These are phyloP conservation scores for Aramus guarauna DNA, from an alignment of 2,113 vertebrate species.

Conservation along the genomic window DNA sequence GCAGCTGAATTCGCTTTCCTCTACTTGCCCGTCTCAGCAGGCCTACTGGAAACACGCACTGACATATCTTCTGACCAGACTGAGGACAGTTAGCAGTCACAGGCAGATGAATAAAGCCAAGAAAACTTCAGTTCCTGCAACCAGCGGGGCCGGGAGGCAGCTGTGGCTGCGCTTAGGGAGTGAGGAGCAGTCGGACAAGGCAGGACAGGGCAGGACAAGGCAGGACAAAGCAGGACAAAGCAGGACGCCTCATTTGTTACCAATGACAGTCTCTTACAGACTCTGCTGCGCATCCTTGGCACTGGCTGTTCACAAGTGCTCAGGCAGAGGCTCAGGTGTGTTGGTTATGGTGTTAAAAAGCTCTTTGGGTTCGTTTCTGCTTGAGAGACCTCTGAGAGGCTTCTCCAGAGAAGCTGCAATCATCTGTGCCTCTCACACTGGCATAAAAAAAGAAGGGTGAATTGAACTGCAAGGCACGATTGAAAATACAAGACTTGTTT, in stretches of 20 bases:
- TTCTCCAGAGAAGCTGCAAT: not conserved
- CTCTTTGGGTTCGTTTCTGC: not conserved
- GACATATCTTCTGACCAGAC: not conserved
- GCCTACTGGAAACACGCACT: not conserved
- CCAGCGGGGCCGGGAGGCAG: not conserved
- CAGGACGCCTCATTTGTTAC: not conserved
- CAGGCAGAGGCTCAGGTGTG: not conserved
- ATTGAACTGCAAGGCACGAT: not conserved
- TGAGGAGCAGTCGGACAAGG: too few relatives aligned
- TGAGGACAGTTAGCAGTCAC: not conserved
- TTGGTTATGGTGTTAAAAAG: not conserved
- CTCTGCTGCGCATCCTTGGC: not conserved
- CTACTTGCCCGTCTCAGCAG: not conserved
- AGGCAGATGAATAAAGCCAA: not conserved
- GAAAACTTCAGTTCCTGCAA: not conserved
- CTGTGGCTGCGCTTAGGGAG: not conserved
- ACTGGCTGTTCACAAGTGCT: not conserved
- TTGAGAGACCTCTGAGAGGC: not conserved
- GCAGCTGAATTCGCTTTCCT: not conserved
- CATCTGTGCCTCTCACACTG: not conserved
- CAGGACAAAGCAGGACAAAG: too few relatives aligned
- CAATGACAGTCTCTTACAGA: not conserved
- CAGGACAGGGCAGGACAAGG: too few relatives aligned
- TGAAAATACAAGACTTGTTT: not conserved
- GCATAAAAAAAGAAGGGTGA: not conserved